Percentiles rank a stretch among this genome's conserved stretches.
Evolutionary conservation across 2,113 vertebrate species (phyloP).

Genomic region (Cinclus mexicanus): DNA sequence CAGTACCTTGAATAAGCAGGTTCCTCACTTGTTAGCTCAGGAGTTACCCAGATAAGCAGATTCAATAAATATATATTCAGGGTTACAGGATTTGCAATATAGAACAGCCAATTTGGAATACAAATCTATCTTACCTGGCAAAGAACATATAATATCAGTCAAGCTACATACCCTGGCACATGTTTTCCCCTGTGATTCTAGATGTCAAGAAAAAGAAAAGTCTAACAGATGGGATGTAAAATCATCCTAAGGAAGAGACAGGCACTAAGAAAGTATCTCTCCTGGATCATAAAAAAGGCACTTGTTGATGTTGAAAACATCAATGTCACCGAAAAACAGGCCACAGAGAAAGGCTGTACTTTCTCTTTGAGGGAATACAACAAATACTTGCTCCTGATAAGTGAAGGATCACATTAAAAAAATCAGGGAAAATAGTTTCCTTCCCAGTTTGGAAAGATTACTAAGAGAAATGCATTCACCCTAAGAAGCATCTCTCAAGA

Average conservation of each 20-base stretch:
- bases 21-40: not conserved
- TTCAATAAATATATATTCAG: not conserved
- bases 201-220: not conserved
- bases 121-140: not conserved
- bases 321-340: not conserved
- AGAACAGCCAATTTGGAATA: not conserved
- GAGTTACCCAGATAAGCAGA: not conserved
- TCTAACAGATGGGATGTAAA: not conserved
- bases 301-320: not conserved
- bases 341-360: not conserved
- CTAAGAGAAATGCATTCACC: not conserved
- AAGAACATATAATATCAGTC: not conserved
- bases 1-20: not conserved
- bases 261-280: not conserved
- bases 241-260: not conserved
- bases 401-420: not conserved
- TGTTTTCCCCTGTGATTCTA: not conserved
- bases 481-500: not conserved
- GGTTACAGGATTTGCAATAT: not conserved
- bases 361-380: not conserved
- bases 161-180: not conserved
- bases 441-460: not conserved
- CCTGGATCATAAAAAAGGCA: not conserved
- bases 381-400: not conserved
- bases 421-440: not conserved